Percentiles rank a stretch among this genome's conserved stretches.
These are phyloP conservation scores for Periplaneta americana DNA, from an alignment of 1,140 invertebrate species.

Conservation along the genomic window DNA sequence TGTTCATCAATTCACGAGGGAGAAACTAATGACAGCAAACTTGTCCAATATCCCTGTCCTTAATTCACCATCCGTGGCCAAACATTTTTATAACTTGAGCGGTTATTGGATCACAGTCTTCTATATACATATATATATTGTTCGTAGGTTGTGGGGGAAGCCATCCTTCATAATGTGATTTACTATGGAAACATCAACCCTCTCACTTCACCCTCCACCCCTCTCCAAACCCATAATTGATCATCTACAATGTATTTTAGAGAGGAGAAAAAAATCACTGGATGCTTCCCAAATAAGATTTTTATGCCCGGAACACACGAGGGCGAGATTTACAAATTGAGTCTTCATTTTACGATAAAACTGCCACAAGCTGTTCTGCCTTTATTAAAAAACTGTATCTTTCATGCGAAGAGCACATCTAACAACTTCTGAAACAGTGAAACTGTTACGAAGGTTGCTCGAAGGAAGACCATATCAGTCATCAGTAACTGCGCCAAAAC, in stretches of 20 bases:
- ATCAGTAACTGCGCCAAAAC: too few relatives aligned
- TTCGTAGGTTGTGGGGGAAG: constrained; percentile 1
- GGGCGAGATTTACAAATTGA: not conserved
- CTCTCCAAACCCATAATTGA: not conserved
- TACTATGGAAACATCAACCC: constrained; percentile 13
- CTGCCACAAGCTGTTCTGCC: not conserved
- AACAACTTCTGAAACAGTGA: constrained; percentile 1
- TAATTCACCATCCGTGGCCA: constrained; percentile 12
- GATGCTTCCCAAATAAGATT: not conserved
- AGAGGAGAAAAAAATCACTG: not conserved
- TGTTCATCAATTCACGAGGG: constrained; percentile 17
- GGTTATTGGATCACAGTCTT: constrained; percentile 13
- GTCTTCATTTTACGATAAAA: not conserved
- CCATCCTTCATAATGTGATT: constrained; percentile 15
- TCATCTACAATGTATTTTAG: not conserved
- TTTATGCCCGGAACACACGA: not conserved
- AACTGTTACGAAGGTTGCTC: too few relatives aligned
- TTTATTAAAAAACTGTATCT: not conserved
- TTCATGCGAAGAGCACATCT: not conserved
- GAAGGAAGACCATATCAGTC: too few relatives aligned
- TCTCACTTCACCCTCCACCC: not conserved
- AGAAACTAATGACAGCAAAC: constrained; percentile 15
- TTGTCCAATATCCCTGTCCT: constrained; percentile 16
- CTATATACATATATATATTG: not conserved
- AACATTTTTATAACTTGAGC: constrained; percentile 10